phyloP scores from a whole-genome alignment of 2,113 vertebrate genomes.

The Marcusenius ussheri region DNA sequence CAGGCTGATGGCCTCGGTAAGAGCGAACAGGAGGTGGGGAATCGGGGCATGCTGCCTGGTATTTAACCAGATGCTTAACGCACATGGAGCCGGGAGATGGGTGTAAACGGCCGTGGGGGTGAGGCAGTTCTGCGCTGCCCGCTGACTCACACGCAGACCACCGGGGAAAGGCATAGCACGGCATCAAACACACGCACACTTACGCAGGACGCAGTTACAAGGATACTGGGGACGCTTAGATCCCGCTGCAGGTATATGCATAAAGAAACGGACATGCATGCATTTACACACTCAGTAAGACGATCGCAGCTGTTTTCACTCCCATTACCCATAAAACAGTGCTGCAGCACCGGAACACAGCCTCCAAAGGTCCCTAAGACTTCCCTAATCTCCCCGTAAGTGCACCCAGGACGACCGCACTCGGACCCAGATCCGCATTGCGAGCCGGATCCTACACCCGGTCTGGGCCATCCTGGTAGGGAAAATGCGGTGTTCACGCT shows the following conservation, averaged over 20 bases:
- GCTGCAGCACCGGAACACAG: neutral
- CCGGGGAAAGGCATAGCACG: neutral
- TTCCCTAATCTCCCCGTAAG: neutral
- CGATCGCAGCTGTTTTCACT: neutral
- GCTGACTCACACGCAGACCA: neutral
- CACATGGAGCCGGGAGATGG: constrained; percentile 12
- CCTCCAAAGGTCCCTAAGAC: neutral
- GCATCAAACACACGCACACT: constrained; percentile 28
- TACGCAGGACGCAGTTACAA: constrained; percentile 19
- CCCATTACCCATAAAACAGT: neutral
- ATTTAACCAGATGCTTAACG: constrained; percentile 15
- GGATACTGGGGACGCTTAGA: neutral
- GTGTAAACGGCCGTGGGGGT: neutral
- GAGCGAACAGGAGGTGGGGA: neutral
- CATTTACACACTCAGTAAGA: neutral
- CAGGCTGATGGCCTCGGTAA: neutral
- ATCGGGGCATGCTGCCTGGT: neutral
- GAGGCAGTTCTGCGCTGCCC: neutral
- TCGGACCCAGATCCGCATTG: neutral
- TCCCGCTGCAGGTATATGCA: neutral
- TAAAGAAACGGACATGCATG: neutral
- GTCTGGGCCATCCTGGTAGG: neutral
- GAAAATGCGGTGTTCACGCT: neutral
- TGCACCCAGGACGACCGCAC: neutral
- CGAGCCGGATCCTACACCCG: neutral